phyloP scores from a whole-genome alignment of 1,140 invertebrate genomes.

The Camponotus pennsylvanicus region DNA sequence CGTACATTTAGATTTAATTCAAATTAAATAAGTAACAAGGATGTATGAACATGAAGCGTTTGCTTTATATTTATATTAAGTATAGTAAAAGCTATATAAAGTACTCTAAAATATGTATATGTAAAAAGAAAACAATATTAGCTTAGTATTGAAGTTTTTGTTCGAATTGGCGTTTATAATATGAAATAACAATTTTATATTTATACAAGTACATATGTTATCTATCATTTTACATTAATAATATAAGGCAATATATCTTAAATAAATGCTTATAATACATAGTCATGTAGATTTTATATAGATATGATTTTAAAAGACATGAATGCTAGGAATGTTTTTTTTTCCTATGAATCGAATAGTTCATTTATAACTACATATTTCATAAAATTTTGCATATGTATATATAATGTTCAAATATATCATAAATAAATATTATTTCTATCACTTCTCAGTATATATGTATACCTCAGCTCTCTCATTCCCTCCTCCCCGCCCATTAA shows the following conservation, averaged over 20 bases:
- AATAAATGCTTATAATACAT: not conserved
- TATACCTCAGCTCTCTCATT: not conserved
- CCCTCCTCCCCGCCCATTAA: not conserved
- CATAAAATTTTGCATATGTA: not conserved
- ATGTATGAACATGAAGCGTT: constrained; percentile 17
- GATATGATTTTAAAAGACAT: not conserved
- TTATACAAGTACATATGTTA: not conserved
- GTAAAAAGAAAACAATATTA: not conserved
- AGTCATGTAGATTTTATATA: not conserved
- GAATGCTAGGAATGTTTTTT: not conserved
- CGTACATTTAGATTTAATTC: not conserved
- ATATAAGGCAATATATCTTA: not conserved
- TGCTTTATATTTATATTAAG: not conserved
- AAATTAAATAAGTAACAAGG: not conserved
- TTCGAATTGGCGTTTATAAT: not conserved
- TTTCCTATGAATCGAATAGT: not conserved
- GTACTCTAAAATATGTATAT: constrained; percentile 14
- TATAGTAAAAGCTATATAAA: not conserved
- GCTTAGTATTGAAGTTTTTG: not conserved
- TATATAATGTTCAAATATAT: not conserved
- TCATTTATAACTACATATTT: not conserved
- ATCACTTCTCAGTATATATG: not conserved
- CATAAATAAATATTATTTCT: not conserved
- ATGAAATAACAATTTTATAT: not conserved
- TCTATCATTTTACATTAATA: not conserved